Conservation (phyloP, 2,797 vertebrate genomes). For the Manis javanica region DNA sequence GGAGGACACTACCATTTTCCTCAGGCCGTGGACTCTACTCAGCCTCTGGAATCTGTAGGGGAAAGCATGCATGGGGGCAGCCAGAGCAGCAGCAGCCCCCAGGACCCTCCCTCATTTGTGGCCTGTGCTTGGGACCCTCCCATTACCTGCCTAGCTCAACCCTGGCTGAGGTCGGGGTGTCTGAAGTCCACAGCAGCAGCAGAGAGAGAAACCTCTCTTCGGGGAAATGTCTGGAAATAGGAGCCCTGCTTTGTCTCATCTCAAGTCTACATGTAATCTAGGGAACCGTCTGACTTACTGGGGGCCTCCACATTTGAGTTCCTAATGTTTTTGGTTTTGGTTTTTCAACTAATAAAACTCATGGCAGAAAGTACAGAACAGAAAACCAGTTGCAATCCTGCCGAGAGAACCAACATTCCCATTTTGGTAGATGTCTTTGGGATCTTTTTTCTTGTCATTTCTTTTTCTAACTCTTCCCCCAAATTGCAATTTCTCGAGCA, state of each 20-base stretch:
- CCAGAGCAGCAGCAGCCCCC: accelerated
- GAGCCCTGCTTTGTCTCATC: neutral
- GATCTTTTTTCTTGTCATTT: neutral
- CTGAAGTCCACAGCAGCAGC: neutral
- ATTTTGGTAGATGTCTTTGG: neutral
- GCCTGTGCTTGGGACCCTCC: neutral
- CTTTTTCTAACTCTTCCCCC: neutral
- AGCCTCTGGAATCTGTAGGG: neutral
- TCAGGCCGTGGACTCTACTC: neutral
- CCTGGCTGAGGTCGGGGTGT: accelerated
- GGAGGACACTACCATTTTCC: neutral
- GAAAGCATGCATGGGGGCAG: accelerated
- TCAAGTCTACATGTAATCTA: neutral
- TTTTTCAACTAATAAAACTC: neutral
- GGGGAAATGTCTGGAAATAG: neutral
- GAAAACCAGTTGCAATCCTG: neutral
- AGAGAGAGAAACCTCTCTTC: neutral
- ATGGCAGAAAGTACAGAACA: neutral
- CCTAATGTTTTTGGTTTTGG: neutral
- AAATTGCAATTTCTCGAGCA: neutral
- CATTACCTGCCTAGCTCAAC: neutral
- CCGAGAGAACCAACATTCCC: neutral
- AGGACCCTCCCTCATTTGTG: neutral
- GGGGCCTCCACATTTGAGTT: neutral
- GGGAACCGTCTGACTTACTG: neutral